A percentile compares a stretch with the other conserved stretches of the same genome.
These are phyloP conservation scores for Trissonchulus latispiculum DNA, from an alignment of 2,888 invertebrate genomes.

Conservation along the genomic window DNA sequence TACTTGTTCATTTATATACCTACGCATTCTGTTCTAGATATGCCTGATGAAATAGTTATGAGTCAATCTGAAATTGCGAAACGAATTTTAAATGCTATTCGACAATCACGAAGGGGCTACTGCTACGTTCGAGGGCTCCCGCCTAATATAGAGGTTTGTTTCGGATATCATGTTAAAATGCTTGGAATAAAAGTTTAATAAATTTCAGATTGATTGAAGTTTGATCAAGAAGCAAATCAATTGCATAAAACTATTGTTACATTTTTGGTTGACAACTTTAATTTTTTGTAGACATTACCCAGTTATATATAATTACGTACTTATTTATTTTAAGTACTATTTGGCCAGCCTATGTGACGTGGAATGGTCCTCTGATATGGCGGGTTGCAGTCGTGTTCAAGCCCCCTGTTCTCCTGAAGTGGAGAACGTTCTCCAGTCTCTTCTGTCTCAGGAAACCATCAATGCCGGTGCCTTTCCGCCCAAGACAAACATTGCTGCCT, in stretches of 20 bases:
- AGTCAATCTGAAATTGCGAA: neutral
- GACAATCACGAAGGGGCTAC: neutral
- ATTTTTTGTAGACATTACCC: too few relatives aligned
- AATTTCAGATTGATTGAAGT: too few relatives aligned
- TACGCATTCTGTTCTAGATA: too few relatives aligned
- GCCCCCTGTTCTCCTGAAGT: neutral
- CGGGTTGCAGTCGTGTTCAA: neutral
- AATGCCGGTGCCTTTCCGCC: neutral
- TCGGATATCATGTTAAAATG: too few relatives aligned
- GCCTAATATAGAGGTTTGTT: neutral
- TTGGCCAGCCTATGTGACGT: neutral
- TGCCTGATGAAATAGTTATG: too few relatives aligned
- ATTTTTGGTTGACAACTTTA: too few relatives aligned
- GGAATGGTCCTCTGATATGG: neutral
- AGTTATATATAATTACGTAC: too few relatives aligned
- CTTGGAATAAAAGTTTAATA: too few relatives aligned
- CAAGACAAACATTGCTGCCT: neutral
- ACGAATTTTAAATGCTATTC: neutral
- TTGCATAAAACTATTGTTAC: too few relatives aligned
- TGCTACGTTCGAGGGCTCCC: neutral
- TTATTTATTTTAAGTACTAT: too few relatives aligned
- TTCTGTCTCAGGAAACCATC: neutral
- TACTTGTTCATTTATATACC: too few relatives aligned
- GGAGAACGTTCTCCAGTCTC: neutral
- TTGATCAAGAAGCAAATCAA: too few relatives aligned